A percentile compares a stretch with the other conserved stretches of the same genome.
These are phyloP conservation scores for Nesoenas mayeri DNA, from an alignment of 2,113 vertebrate species.

Conservation along the genomic window DNA sequence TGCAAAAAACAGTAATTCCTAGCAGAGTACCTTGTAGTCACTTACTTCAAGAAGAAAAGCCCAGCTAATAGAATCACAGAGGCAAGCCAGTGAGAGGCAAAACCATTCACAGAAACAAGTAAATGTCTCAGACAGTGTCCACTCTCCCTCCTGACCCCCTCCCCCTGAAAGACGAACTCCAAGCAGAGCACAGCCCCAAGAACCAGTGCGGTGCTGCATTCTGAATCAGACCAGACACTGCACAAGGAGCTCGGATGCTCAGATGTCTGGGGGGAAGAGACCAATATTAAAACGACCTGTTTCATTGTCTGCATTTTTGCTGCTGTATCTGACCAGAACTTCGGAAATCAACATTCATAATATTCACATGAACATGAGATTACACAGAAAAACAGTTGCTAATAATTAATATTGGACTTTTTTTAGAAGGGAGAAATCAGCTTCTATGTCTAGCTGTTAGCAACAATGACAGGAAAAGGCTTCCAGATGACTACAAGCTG, in stretches of 20 bases:
- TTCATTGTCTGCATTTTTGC: not conserved
- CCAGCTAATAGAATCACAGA: not conserved
- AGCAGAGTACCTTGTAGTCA: not conserved
- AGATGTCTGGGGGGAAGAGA: not conserved
- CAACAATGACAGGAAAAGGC: conserved; percentile 43
- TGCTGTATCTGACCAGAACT: not conserved
- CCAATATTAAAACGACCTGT: conserved; percentile 29
- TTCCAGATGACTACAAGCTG: conserved; percentile 65
- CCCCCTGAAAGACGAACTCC: not conserved
- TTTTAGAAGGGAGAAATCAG: not conserved
- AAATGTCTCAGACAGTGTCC: not conserved
- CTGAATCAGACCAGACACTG: not conserved
- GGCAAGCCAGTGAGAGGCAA: not conserved
- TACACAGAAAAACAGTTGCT: conserved; percentile 5
- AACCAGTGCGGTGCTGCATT: not conserved
- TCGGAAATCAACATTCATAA: not conserved
- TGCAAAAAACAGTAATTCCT: not conserved
- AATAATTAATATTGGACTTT: not conserved
- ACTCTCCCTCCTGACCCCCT: not conserved
- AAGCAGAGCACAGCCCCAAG: not conserved
- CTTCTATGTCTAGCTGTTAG: conserved; percentile 32
- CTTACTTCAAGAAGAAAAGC: not conserved
- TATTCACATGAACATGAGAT: not conserved
- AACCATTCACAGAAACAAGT: not conserved
- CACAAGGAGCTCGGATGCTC: not conserved